Evolutionary conservation across 2,797 vertebrate species (phyloP).

Genomic region (Bovichtus diacanthus): DNA sequence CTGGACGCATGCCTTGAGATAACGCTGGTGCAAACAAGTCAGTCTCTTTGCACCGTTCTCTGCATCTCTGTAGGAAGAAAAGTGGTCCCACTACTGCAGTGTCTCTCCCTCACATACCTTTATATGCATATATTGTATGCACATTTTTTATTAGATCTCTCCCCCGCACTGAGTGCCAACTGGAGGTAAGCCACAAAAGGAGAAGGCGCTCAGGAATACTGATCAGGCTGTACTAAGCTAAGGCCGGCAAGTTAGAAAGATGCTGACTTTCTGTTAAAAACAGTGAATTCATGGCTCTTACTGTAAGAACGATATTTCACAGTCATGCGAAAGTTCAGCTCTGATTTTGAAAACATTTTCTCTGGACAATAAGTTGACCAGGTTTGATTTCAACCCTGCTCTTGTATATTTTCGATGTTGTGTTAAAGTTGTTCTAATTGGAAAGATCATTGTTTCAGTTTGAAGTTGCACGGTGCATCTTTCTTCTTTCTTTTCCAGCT

Average conservation of each 20-base stretch:
- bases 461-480: not conserved
- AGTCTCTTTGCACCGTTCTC: conserved; percentile 24
- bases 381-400: not conserved
- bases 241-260: conserved; percentile 4
- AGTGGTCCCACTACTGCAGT: not conserved
- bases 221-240: conserved; percentile 23
- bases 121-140: conserved; percentile 21
- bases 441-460: not conserved
- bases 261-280: conserved; percentile 8
- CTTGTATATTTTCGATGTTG: not conserved
- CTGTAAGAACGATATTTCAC: not conserved
- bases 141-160: conserved; percentile 43
- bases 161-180: conserved; percentile 30
- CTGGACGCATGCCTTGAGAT: conserved; percentile 62
- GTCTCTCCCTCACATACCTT: conserved; percentile 33
- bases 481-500: not conserved
- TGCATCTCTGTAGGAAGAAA: conserved; percentile 5
- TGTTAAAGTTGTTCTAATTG: not conserved
- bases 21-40: conserved; percentile 62
- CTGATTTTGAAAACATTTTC: not conserved
- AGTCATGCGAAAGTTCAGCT: not conserved
- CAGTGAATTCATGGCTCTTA: not conserved
- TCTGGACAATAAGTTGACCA: not conserved
- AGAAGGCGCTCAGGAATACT: conserved; percentile 14
- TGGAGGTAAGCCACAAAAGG: conserved; percentile 34